Evolutionary conservation across 2,797 vertebrate species (phyloP).

Genomic region (Malacoraja senta): DNA sequence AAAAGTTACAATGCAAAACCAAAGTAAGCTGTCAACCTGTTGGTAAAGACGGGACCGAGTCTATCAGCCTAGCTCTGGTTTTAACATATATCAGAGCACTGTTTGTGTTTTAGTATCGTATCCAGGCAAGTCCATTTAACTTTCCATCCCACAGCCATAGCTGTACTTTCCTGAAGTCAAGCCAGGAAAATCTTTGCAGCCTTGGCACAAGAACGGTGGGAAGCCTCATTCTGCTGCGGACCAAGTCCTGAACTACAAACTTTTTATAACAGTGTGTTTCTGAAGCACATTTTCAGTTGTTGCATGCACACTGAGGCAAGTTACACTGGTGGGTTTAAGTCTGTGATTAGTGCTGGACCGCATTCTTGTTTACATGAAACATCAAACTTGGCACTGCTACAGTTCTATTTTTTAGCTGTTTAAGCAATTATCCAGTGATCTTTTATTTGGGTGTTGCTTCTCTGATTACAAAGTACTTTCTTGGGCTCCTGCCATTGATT

Average conservation of each 20-base stretch:
- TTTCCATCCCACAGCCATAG: conserved; percentile 81
- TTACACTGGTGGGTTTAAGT: conserved; percentile 57
- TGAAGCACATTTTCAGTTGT: conserved; percentile 66
- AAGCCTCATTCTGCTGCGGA: conserved; percentile 68
- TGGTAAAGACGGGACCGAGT: conserved; percentile 45
- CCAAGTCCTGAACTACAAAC: conserved; percentile 57
- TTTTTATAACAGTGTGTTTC: conserved; percentile 62
- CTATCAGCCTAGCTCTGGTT: conserved; percentile 58
- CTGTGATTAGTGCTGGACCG: conserved; percentile 58
- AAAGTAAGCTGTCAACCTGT: conserved; percentile 23
- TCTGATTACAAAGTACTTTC: conserved; percentile 49
- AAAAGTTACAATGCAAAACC: not conserved
- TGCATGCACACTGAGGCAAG: conserved; percentile 52
- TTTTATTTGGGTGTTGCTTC: conserved; percentile 60
- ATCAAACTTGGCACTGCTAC: conserved; percentile 52
- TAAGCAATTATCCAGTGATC: conserved; percentile 64
- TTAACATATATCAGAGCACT: conserved; percentile 58
- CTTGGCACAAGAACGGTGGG: conserved; percentile 82
- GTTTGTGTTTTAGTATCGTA: conserved; percentile 80
- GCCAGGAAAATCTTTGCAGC: conserved; percentile 96
- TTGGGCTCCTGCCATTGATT: conserved; percentile 57
- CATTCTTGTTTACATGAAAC: conserved; percentile 56
- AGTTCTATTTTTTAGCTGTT: conserved; percentile 65
- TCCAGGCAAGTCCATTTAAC: conserved; percentile 87
- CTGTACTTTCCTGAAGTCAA: conserved; percentile 88